A percentile compares a stretch with the other conserved stretches of the same genome.
phyloP scores from a whole-genome alignment of 2,888 invertebrate species.

The Bugula neritina region DNA sequence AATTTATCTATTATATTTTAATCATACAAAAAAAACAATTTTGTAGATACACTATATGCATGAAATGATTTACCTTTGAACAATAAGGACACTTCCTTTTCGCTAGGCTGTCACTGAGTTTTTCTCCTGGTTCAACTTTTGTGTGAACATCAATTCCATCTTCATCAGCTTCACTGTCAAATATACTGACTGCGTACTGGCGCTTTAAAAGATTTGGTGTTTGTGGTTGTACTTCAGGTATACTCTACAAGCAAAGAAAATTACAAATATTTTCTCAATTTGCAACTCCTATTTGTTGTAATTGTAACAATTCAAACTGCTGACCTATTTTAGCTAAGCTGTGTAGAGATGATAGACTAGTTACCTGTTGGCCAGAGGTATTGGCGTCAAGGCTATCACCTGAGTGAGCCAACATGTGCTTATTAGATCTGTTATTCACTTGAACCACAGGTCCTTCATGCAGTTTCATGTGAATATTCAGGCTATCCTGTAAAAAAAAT shows the following conservation, averaged over 20 bases:
- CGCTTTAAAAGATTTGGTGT: not conserved
- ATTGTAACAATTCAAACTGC: too few relatives aligned
- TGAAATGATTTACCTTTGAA: constrained; percentile 13
- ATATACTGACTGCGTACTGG: constrained; percentile 4
- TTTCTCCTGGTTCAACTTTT: constrained; percentile 14
- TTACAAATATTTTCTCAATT: too few relatives aligned
- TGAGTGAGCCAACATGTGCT: not conserved
- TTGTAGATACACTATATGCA: too few relatives aligned
- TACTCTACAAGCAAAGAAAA: not conserved
- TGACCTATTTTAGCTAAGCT: too few relatives aligned
- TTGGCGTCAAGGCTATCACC: constrained; percentile 4
- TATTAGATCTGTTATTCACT: not conserved
- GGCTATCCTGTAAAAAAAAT: not conserved
- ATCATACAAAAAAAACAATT: too few relatives aligned
- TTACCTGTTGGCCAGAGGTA: too few relatives aligned
- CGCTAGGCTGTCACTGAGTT: not conserved
- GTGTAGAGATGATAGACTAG: too few relatives aligned
- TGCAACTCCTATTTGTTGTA: too few relatives aligned
- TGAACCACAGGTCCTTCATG: constrained; percentile 22
- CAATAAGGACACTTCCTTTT: constrained; percentile 15
- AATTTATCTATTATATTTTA: too few relatives aligned
- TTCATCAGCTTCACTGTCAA: constrained; percentile 22
- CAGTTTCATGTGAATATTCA: constrained; percentile 2
- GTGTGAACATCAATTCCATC: constrained; percentile 4
- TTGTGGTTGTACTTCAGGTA: not conserved